A percentile compares a stretch with the other conserved stretches of the same genome.
Evolutionary conservation across 2,888 invertebrate species (phyloP).

Genomic region (Pardosa pseudoannulata): DNA sequence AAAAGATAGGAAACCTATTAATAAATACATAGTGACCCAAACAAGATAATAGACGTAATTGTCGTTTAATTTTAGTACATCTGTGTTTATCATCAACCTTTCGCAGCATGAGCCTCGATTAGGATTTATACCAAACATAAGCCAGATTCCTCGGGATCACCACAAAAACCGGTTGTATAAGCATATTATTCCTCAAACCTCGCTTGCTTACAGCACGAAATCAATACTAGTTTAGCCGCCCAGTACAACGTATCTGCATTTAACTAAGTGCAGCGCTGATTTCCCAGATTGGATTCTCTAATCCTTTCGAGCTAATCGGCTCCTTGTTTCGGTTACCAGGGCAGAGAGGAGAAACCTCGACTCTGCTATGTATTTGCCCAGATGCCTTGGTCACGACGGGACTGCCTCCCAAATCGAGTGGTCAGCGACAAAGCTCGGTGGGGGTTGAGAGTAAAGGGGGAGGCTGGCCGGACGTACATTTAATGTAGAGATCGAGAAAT

Average conservation of each 20-base stretch:
- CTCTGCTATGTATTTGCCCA: not conserved
- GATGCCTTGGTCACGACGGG: not conserved
- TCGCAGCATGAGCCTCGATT: no score
- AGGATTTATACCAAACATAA: not conserved
- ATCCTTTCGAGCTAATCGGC: not conserved
- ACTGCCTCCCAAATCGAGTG: not conserved
- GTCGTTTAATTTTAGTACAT: no score
- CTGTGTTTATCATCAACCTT: no score
- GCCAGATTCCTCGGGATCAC: not conserved
- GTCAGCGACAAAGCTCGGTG: not conserved
- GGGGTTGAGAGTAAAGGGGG: no score
- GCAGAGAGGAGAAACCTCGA: not conserved
- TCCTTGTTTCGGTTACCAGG: not conserved
- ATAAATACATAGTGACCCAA: no score
- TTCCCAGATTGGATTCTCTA: constrained; percentile 5
- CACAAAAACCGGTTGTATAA: not conserved
- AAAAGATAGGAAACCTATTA: no score
- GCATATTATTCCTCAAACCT: not conserved
- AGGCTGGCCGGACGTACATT: no score
- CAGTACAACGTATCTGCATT: constrained; percentile 1
- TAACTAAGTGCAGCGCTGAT: constrained; percentile 15
- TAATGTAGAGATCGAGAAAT: no score
- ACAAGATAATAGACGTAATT: no score
- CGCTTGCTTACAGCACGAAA: not conserved
- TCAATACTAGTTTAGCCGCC: constrained; percentile 6